phyloP scores from a whole-genome alignment of 2,888 invertebrate species.

The Escarpia spicata region DNA sequence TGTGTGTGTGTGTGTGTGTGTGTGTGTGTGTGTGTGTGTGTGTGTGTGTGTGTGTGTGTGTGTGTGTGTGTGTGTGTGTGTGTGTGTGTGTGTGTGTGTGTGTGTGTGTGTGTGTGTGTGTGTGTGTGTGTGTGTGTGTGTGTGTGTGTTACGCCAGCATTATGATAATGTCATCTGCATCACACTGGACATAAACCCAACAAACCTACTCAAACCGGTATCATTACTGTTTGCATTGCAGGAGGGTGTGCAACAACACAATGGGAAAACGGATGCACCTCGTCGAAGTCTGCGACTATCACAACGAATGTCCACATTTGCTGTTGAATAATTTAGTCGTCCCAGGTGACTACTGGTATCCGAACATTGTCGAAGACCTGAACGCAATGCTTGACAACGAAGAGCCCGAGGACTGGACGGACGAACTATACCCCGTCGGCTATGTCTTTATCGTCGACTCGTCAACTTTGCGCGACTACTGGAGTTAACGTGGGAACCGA shows the following conservation, averaged over 20 bases:
- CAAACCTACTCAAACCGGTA: background rate
- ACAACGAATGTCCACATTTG: conserved; percentile 16
- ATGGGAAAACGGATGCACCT: background rate
- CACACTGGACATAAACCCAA: background rate
- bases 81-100: too few species aligned
- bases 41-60: too few species aligned
- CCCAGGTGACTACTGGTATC: background rate
- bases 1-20: too few species aligned
- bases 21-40: too few species aligned
- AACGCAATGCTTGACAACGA: background rate
- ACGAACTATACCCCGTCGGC: background rate
- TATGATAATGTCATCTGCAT: background rate
- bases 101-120: too few species aligned
- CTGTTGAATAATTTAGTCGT: background rate
- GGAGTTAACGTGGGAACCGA: background rate
- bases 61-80: too few species aligned
- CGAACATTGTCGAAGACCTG: background rate
- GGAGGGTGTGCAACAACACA: background rate
- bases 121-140: too few species aligned
- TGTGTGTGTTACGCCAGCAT: background rate
- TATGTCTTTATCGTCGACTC: conserved; percentile 2
- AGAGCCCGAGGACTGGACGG: background rate
- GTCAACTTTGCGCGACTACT: background rate
- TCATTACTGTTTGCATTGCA: background rate
- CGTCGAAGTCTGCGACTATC: background rate